Conservation (phyloP, 2,797 vertebrate species). For the Phataginus tricuspis region DNA sequence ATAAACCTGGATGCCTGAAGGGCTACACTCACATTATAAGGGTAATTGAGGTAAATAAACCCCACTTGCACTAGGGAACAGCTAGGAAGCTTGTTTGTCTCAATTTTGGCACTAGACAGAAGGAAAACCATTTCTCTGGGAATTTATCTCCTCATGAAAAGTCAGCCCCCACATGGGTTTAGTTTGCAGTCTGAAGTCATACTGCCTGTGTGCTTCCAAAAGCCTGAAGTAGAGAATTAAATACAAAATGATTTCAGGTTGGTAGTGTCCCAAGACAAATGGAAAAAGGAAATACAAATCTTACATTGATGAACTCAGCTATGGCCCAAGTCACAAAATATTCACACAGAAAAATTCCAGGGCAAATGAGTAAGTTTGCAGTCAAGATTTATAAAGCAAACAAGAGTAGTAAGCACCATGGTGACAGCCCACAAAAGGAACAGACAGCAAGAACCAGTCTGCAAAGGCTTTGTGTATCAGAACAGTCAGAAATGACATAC, state of each 20-base stretch:
- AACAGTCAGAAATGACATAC: not conserved
- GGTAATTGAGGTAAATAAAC: not conserved
- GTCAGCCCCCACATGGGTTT: not conserved
- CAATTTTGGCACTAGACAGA: not conserved
- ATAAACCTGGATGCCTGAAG: not conserved
- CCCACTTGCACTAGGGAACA: not conserved
- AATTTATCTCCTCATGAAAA: not conserved
- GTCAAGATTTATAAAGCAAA: constrained; percentile 33
- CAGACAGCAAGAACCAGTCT: not conserved
- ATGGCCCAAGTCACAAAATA: not conserved
- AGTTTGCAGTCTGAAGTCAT: not conserved
- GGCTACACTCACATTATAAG: not conserved
- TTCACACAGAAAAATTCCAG: not conserved
- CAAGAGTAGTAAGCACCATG: not conserved
- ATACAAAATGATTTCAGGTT: not conserved
- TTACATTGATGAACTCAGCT: constrained; percentile 18
- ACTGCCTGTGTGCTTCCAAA: not conserved
- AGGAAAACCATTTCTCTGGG: not conserved
- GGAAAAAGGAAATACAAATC: constrained; percentile 10
- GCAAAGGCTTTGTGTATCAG: not conserved
- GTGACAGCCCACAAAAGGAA: not conserved
- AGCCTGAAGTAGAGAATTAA: not conserved
- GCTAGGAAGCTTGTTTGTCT: not conserved
- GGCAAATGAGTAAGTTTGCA: not conserved
- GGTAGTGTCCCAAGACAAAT: not conserved